Evolutionary conservation across 2,113 vertebrate genomes (phyloP), one percentile per base, ranked within the genome.

Genomic region (Sarotherodon lohbergeri): DNA sequence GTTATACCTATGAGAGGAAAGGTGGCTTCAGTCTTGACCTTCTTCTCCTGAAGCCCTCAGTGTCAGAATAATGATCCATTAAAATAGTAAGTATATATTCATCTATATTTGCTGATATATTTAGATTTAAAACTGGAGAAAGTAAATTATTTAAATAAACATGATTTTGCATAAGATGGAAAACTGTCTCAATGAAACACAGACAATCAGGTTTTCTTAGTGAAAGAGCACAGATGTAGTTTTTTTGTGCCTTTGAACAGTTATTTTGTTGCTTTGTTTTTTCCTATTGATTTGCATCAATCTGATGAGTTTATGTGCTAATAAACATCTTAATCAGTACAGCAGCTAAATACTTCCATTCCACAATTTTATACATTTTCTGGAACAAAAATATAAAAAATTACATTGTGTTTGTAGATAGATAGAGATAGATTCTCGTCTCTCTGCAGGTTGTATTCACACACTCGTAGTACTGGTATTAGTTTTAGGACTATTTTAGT

Each of bases 261-360:
- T 22, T 41, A 22, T 41, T 66, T 66, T 66, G 61, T 66, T 39
- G 1, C 34, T 66, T 39, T 0, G 6, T 68, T 68, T 68, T n/a
- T 0, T 66, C 61, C 0, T 66, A n/a, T 13, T n/a, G 6, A 66
- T 66, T 66, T 39, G 34, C 0, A 39, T 66, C 0, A 32, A 0
- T 66, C 17, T 66, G 32, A n/a, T 12, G 0, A 63, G 3, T 0
- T 68, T 41, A 22, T 22, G 63, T 8, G 1, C 0, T 1, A 2
- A 39, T 39, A 39, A 22, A 66, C 0, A 68, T 68, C 6, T 68
- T 8, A 68, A 68, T 24, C 11, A 41, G 0, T 41, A 0, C 36
- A 41, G 12, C 63, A 22, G 19, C 0, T 0, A 68, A 41, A 68
- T 41, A 22, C 34, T 41, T 68, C 7, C 7, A 9, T 7, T 24